phyloP scores from a whole-genome alignment of 2,113 vertebrate genomes.

The Cyphomyrus discorhynchus region DNA sequence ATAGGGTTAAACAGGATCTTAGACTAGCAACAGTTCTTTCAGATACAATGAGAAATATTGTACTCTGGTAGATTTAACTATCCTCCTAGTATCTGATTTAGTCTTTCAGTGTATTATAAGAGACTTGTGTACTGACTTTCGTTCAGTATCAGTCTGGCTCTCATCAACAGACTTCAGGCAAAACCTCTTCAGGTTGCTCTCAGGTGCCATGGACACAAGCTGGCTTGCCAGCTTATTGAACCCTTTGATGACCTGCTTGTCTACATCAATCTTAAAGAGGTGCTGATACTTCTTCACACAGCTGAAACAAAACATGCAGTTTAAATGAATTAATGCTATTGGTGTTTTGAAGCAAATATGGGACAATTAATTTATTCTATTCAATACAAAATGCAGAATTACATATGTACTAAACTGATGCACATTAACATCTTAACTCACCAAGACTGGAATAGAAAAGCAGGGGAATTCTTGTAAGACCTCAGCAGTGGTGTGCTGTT shows the following conservation, averaged over 20 bases:
- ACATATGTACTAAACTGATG: not conserved
- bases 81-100: not conserved
- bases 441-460: not conserved
- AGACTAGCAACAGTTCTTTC: too few species aligned
- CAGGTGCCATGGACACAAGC: not conserved
- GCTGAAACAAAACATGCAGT: too few species aligned
- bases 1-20: too few species aligned
- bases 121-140: not conserved
- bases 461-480: not conserved
- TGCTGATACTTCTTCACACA: not conserved
- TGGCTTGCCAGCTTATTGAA: not conserved
- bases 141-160: not conserved
- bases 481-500: not conserved
- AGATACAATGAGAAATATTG: too few species aligned
- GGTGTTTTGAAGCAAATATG: not conserved
- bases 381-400: not conserved
- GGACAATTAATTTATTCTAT: not conserved
- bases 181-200: not conserved
- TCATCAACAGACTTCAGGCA: not conserved
- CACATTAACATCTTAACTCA: not conserved
- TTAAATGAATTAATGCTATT: not conserved
- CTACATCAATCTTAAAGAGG: not conserved
- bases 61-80: too few species aligned
- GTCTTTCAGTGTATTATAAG: not conserved
- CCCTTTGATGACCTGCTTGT: not conserved